Conservation (phyloP, 37 sponge, comb jelly and placozoan genomes). For the Oscarella lobularis region DNA sequence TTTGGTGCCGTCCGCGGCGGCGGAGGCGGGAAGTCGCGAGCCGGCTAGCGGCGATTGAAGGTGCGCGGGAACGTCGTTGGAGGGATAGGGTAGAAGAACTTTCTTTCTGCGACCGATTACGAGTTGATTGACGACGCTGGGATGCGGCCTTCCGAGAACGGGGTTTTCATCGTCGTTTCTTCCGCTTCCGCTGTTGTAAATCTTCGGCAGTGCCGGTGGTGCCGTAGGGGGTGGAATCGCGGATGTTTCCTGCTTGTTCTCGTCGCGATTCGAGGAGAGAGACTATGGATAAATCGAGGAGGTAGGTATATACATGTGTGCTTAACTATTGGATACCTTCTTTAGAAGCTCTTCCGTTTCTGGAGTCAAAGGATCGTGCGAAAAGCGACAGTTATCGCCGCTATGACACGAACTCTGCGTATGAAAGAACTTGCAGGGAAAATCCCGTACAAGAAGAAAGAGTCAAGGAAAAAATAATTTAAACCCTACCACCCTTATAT, state of each 20-base stretch:
- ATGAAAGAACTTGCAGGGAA: conserved; percentile 84
- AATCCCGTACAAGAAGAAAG: conserved; percentile 28
- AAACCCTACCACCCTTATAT: too few relatives aligned
- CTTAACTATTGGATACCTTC: too few relatives aligned
- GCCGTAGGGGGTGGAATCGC: too few relatives aligned
- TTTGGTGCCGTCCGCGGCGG: background rate
- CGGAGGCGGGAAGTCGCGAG: background rate
- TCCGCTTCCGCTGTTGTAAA: too few relatives aligned
- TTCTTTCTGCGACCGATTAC: background rate
- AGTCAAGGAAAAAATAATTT: background rate
- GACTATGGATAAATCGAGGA: too few relatives aligned
- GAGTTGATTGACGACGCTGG: background rate
- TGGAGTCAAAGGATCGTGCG: conserved; percentile 66
- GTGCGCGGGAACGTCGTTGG: background rate
- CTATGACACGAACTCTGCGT: conserved; percentile 41
- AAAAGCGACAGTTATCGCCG: conserved; percentile 71
- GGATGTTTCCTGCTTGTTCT: too few relatives aligned
- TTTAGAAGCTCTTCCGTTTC: conserved; percentile 51
- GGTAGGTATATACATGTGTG: too few relatives aligned
- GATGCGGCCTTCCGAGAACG: background rate
- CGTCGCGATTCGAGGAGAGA: too few relatives aligned
- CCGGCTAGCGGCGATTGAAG: background rate
- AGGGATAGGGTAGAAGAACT: background rate
- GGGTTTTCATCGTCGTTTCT: background rate
- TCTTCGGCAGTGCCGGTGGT: too few relatives aligned